Evolutionary conservation across 2,113 vertebrate species (phyloP), one percentile per base, ranked within the genome.

Genomic region (Colaptes auratus): DNA sequence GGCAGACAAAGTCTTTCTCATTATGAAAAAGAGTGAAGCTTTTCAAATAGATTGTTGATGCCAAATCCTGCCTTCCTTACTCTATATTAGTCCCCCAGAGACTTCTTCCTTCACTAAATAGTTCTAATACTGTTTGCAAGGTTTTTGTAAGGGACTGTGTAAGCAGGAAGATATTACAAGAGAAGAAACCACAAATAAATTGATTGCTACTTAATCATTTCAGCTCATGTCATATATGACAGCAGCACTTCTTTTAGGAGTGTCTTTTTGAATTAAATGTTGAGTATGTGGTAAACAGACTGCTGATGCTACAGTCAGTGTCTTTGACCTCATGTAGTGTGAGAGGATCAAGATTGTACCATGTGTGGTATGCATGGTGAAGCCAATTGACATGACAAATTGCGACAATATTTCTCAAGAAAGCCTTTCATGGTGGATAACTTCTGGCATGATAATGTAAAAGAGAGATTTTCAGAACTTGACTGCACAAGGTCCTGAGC

Each of bases 241-340:
- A 20, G 12, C 39, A 84, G 15, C 4, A 24, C 25, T 89, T 74
- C 56, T 74, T 89, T 72, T 56, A 64, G 53, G 28, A 56, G 17
- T 46, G 13, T 3, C 28, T 76, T 4, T 58, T 50, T 60, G 44
- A 91, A 70, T 39, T 36, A 60, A 55, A 67, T n/a, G n/a, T n/a
- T n/a, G n/a, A 8, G 11, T 64, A 13, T 0, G 0, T 64, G 21
- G 23, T 59, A 46, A 61, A 33, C 3, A 24, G 36, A 31, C 19
- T 14, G 16, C 20, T 86, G 58, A 58, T 21, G 42, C 60, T 64
- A 31, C 33, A 21, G 56, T 44, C 21, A 5, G 7, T 77, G 73
- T 9, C 36, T 77, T 77, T 20, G 48, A 12, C 63, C 2, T 2
- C 20, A 11, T 15, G 12, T 23, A 18, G 9, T 30, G 28, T 60